These are phyloP conservation scores for Mellilla xanthometata DNA, from an alignment of 2,888 invertebrate species.

Conservation along the genomic window DNA sequence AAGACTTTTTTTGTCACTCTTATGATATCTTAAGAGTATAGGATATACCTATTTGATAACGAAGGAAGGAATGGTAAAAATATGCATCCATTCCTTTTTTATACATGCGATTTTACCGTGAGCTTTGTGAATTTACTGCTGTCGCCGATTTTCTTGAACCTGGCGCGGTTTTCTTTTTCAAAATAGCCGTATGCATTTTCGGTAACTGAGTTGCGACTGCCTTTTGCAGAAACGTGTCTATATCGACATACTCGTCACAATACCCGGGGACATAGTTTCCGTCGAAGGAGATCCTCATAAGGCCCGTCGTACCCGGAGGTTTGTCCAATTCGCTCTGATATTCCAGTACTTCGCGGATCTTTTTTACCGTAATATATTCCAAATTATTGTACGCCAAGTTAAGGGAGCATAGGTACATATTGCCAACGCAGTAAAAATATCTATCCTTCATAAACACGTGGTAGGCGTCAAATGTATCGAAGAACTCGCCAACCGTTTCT, in stretches of 20 bases:
- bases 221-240: slow-evolving; percentile 35
- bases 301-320: slow-evolving; percentile 32
- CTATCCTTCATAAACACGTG: slow-evolving; percentile 30
- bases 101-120: too few relatives aligned
- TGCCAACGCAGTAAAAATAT: slow-evolving; percentile 41
- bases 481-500: slow-evolving; percentile 37
- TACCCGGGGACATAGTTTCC: slow-evolving; percentile 45
- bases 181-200: too few relatives aligned
- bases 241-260: slow-evolving; percentile 40
- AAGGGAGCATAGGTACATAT: slow-evolving; percentile 48
- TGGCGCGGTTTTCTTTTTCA: not conserved
- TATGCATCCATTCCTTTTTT: too few relatives aligned
- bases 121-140: too few relatives aligned
- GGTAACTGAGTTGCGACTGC: slow-evolving; percentile 7
- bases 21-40: too few relatives aligned
- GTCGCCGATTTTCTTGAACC: too few relatives aligned
- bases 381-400: slow-evolving; percentile 56
- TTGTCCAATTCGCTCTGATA: slow-evolving; percentile 41
- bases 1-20: too few relatives aligned
- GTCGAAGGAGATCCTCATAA: slow-evolving; percentile 46
- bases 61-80: too few relatives aligned
- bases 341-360: slow-evolving; percentile 39
- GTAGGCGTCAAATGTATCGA: slow-evolving; percentile 37
- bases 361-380: slow-evolving; percentile 35
- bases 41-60: too few relatives aligned